Base-by-base conservation (phyloP, 2,113 vertebrate genomes). In the Perca fluviatilis region DNA sequence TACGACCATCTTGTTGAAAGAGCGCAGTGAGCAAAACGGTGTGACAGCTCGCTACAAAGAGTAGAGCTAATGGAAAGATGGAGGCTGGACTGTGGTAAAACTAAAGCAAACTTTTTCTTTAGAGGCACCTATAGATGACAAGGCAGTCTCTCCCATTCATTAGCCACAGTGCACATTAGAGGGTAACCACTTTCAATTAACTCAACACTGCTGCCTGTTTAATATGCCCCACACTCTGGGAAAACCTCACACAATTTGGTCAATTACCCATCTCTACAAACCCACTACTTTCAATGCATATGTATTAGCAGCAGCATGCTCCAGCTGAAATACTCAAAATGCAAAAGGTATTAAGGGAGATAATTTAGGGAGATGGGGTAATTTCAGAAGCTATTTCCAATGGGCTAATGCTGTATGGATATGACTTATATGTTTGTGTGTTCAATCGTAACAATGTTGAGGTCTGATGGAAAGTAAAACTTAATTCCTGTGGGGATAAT, bases 101-200 rank as follows among this genome's bases (percentile, higher is more conserved):
- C 68, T 54, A 56, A 84, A 62, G 57, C 56, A 40, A 49, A 50
- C 69, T 73, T 57, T 65, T 81, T 46, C 46, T 89, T 73, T 72
- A 43, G 63, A 84, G 65, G 68, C 77, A 62, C 77, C 65, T 69
- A 67, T 30, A 68, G 49, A 85, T 71, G 64, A 83, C 63, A 50
- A 16, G 53, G 43, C 0, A 71, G 66, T 51, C 51, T 5, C 76
- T 56, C 49, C 43, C 25, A 66, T 84, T 89, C 70, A 85, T 93
- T 88, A 90, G 64, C 69, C 51, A 2, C 66, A 19, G 74, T 66
- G 36, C 74, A 74, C 67, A 85, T 89, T 93, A 84, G 86, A 89
- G 79, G 75, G 88, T 91, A 87, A 86, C 85, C 83, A 74, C 64
- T 91, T 94, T 76, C 85, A 87, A 88, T 93, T 93, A 91, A 74